Percentiles rank a stretch among this genome's conserved stretches.
phyloP scores from a whole-genome alignment of 2,113 vertebrate genomes.

The Platycercus adscitus region DNA sequence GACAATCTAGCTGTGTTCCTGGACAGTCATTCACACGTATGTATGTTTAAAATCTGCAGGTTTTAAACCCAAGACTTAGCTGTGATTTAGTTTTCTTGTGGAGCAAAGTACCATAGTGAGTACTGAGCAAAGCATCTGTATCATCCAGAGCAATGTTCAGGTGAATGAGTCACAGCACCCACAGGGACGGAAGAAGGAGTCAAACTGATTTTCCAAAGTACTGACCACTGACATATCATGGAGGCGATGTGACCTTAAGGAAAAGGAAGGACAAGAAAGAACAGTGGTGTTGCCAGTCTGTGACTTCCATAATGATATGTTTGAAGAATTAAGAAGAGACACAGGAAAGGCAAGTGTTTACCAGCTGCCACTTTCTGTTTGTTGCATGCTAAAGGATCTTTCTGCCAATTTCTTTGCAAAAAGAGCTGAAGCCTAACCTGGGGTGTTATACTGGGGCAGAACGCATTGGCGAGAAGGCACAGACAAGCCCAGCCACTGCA shows the following conservation, averaged over 20 bases:
- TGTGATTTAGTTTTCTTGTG: not conserved
- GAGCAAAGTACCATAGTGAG: not conserved
- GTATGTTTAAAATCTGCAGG: not conserved
- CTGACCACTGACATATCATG: not conserved
- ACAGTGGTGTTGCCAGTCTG: not conserved
- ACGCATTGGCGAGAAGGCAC: not conserved
- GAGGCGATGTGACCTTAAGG: not conserved
- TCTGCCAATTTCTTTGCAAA: not conserved
- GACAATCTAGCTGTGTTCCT: not conserved
- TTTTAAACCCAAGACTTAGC: not conserved
- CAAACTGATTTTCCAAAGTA: constrained; percentile 27
- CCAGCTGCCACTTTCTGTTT: not conserved
- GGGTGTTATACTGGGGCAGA: not conserved
- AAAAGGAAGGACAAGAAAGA: not conserved
- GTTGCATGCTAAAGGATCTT: not conserved
- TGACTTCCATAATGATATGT: not conserved
- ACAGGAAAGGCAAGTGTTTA: not conserved
- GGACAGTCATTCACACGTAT: not conserved
- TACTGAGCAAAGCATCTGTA: not conserved
- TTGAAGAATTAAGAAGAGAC: not conserved
- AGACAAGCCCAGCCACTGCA: not conserved
- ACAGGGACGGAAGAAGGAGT: constrained; percentile 19
- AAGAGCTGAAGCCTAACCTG: not conserved
- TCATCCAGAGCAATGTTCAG: constrained; percentile 1
- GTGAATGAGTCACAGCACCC: constrained; percentile 23